Evolutionary conservation across 1,140 invertebrate genomes (phyloP).

Genomic region (Daktulosphaira vitifoliae): DNA sequence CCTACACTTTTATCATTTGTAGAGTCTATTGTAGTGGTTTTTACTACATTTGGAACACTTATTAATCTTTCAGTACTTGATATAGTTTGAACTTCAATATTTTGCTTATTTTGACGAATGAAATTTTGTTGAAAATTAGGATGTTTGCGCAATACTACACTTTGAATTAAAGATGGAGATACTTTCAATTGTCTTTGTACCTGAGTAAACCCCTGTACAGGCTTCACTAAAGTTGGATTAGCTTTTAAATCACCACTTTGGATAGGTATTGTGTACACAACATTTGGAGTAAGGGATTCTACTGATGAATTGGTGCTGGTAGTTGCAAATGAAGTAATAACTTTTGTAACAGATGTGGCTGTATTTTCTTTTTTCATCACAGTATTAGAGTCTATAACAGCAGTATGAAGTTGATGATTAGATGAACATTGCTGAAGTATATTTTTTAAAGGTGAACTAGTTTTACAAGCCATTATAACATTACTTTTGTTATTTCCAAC

Average conservation of each 20-base stretch:
- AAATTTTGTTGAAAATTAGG: conserved; percentile 13
- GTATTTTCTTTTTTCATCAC: neutral
- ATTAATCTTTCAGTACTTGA: conserved; percentile 9
- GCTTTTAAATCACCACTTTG: neutral
- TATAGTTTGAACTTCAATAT: conserved; percentile 5
- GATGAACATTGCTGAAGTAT: conserved; percentile 24
- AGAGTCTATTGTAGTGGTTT: neutral
- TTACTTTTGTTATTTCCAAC: conserved; percentile 21
- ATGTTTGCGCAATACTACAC: conserved; percentile 12
- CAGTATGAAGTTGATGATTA: neutral
- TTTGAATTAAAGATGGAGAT: neutral
- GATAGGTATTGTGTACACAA: conserved; percentile 27
- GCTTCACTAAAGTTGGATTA: neutral
- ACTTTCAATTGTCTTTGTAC: conserved; percentile 19
- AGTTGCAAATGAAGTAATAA: neutral
- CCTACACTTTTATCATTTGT: neutral
- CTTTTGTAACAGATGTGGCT: conserved; percentile 6
- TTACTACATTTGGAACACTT: neutral
- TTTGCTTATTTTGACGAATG: conserved; percentile 26
- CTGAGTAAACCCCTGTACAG: neutral
- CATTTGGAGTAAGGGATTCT: conserved; percentile 33
- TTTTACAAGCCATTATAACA: conserved; percentile 22
- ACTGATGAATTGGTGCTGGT: conserved; percentile 29
- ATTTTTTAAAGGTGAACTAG: neutral
- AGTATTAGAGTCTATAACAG: neutral